Conservation (phyloP, 2,113 vertebrate species). For the Ceyx cyanopectus region DNA sequence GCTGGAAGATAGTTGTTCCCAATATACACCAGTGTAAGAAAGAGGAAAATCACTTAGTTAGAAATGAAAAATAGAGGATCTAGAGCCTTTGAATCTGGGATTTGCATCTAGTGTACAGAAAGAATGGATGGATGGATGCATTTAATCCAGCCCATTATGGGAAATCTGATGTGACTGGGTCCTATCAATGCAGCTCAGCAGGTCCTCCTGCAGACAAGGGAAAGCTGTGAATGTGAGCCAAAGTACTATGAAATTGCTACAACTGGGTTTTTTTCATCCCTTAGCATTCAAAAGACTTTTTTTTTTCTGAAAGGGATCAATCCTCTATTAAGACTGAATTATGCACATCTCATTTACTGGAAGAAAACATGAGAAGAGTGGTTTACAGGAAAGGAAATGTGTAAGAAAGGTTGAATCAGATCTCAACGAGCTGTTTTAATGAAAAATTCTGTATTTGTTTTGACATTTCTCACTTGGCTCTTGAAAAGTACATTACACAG, state of each 20-base stretch:
- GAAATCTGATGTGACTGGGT: neutral
- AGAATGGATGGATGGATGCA: neutral
- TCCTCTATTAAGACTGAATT: slow-evolving; percentile 47
- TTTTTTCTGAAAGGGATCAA: neutral
- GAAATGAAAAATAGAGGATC: neutral
- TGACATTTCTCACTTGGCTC: slow-evolving; percentile 27
- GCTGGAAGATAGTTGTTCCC: neutral
- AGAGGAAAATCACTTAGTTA: neutral
- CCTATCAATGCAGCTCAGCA: neutral
- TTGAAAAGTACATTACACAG: neutral
- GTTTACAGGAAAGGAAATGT: slow-evolving; percentile 20
- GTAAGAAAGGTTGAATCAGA: slow-evolving; percentile 39
- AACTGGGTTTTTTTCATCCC: neutral
- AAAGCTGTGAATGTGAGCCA: neutral
- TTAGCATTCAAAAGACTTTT: neutral
- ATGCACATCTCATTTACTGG: slow-evolving; percentile 50
- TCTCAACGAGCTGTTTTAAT: neutral
- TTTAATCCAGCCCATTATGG: neutral
- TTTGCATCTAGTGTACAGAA: neutral
- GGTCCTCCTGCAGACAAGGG: neutral
- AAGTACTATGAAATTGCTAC: neutral
- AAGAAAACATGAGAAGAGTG: slow-evolving; percentile 41
- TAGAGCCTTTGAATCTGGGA: neutral
- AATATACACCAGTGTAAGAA: neutral
- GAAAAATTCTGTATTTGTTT: slow-evolving; percentile 30